Percentiles rank a stretch among this genome's conserved stretches.
Evolutionary conservation across 1,140 invertebrate genomes (phyloP).

Genomic region (Macrotrachela quadricornifera): DNA sequence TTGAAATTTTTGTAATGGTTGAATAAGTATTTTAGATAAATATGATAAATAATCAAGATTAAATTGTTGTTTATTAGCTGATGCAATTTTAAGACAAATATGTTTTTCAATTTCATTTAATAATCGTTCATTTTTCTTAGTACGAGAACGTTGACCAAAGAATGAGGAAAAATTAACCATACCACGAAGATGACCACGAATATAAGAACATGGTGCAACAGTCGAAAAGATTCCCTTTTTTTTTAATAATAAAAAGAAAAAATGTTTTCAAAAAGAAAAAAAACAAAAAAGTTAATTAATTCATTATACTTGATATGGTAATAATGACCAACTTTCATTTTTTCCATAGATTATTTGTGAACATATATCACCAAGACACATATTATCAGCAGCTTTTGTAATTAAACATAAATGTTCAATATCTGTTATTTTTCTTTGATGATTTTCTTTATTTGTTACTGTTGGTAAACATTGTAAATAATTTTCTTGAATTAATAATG

Average conservation of each 20-base stretch:
- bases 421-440: constrained; percentile 18
- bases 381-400: constrained; percentile 48
- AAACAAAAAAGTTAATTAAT: no score
- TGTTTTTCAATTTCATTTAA: constrained; percentile 38
- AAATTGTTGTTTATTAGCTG: constrained; percentile 19
- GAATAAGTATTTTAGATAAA: no score
- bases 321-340: constrained; percentile 56
- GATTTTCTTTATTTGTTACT: not conserved
- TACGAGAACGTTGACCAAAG: constrained; percentile 76
- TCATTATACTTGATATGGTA: constrained; percentile 44
- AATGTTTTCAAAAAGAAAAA: no score
- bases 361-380: constrained; percentile 56
- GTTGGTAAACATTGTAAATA: constrained; percentile 53
- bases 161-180: constrained; percentile 75
- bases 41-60: constrained; percentile 45
- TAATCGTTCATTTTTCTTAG: constrained; percentile 44
- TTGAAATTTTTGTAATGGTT: no score
- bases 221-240: constrained; percentile 59
- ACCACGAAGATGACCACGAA: constrained; percentile 51
- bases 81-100: constrained; percentile 13
- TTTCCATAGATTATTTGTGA: constrained; percentile 56
- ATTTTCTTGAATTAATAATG: constrained; percentile 93
- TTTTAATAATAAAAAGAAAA: no score
- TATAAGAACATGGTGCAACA: constrained; percentile 60
- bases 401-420: constrained; percentile 42